Base-by-base conservation (phyloP, 2,888 invertebrate genomes). In the Polymixis lichenea region DNA sequence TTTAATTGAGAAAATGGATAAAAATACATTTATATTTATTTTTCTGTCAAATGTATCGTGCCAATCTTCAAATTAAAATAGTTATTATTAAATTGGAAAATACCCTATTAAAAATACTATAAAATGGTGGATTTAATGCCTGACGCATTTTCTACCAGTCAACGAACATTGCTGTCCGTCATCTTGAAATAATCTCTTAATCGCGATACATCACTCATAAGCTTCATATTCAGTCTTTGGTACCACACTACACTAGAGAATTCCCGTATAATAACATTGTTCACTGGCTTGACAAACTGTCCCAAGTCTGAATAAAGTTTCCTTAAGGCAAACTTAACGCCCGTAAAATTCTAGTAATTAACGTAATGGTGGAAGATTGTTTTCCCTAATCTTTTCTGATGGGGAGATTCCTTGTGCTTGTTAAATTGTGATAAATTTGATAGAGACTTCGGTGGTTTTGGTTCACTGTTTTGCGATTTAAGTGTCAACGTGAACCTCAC, bases 321-420 rank as follows among this genome's bases (percentile, higher is more conserved):
- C 72, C 61, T 78, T 80, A 65, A 70, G 77, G 83, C 77, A 72
- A 84, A 87, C 80, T 86, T 83, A 86, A 85, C 78, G 83, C 75
- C 84, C 80, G 81, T 82, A 78, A 86, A 88, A 87, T 89, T 86
- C 71, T 80, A 86, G 86, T 87, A 89, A 90, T 90, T 90, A 89
- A 83, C 80, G 75, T 86, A 88, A 90, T 86, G 85, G 85, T 46
- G 60, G 78, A 73, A 86, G 86, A 86, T 86, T 85, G 82, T 82
- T 87, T 75, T 73, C 56, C 66, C 32, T 87, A 85, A 88, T 88
- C 79, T 86, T 80, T 84, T 84, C 69, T 80, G 81, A 85, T 73
- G 73, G 71, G 25, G 32, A 78, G 71, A 83, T 77, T 80, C 25
- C 51, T 58, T 61, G 32, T 25, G 62, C 72, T 76, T 77, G 75